These are phyloP conservation scores for Rhimphoctona megacephalus DNA, from an alignment of 2,888 invertebrate genomes.

Conservation along the genomic window DNA sequence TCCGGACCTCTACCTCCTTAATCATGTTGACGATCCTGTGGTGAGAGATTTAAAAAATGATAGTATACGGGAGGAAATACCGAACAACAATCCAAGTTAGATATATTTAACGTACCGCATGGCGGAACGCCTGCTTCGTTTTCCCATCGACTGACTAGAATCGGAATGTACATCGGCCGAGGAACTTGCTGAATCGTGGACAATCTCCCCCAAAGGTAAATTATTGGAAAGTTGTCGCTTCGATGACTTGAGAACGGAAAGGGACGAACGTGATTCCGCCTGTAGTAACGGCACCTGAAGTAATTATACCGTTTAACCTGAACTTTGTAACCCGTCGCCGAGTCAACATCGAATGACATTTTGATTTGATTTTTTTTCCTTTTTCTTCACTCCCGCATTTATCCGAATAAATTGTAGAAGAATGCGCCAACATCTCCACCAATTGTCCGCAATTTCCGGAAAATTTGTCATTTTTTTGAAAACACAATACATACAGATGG, in stretches of 20 bases:
- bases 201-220: conserved; percentile 84
- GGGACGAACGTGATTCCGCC: conserved; percentile 86
- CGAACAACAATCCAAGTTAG: neutral
- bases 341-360: conserved; percentile 60
- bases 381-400: conserved; percentile 4
- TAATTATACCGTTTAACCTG: conserved; percentile 69
- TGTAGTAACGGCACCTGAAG: conserved; percentile 85
- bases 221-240: conserved; percentile 86
- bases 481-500: neutral
- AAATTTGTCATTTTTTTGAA: neutral
- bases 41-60: conserved; percentile 38
- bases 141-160: conserved; percentile 85
- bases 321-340: conserved; percentile 60
- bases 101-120: conserved; percentile 74
- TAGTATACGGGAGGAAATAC: neutral
- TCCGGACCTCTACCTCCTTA: conserved; percentile 80
- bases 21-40: conserved; percentile 78
- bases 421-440: neutral
- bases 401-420: neutral
- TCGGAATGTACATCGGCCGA: conserved; percentile 86
- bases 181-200: conserved; percentile 85
- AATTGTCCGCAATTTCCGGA: neutral
- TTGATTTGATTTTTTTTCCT: conserved; percentile 1
- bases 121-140: conserved; percentile 79
- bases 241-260: conserved; percentile 85